These are phyloP conservation scores for Rapana venosa DNA, from an alignment of 2,888 invertebrate species.

Conservation along the genomic window DNA sequence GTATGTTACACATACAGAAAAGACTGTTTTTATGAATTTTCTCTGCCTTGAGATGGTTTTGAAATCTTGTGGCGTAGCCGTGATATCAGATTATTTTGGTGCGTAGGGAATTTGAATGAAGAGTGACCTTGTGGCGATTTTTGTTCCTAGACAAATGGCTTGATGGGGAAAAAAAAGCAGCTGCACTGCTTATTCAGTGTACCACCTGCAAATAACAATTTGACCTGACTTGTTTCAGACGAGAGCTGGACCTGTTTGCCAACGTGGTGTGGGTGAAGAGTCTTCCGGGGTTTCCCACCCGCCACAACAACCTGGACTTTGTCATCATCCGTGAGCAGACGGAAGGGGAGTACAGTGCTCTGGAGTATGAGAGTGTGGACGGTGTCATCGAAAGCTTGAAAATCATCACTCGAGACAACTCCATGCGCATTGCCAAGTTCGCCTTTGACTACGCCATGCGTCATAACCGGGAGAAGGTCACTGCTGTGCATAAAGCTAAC, in stretches of 20 bases:
- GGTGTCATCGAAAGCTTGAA: constrained; percentile 98
- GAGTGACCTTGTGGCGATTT: too few relatives aligned
- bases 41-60: too few relatives aligned
- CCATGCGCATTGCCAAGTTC: constrained; percentile 97
- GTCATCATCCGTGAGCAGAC: constrained; percentile 98
- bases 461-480: constrained; percentile 95
- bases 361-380: constrained; percentile 90
- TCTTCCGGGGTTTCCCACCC: constrained; percentile 91
- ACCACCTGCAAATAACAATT: too few relatives aligned
- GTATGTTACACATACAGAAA: too few relatives aligned
- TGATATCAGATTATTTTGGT: too few relatives aligned
- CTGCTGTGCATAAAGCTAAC: constrained; percentile 99
- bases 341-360: constrained; percentile 98
- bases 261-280: constrained; percentile 93
- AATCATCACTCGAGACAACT: constrained; percentile 95
- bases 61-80: too few relatives aligned
- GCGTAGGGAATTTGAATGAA: too few relatives aligned
- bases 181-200: too few relatives aligned
- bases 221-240: too few relatives aligned
- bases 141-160: too few relatives aligned
- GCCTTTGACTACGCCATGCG: constrained; percentile 99
- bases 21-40: too few relatives aligned
- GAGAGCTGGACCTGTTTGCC: constrained; percentile 81
- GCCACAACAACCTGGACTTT: constrained; percentile 95
- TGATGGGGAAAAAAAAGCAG: too few relatives aligned